These are phyloP conservation scores for Petrocephalus zakoni DNA, from an alignment of 2,113 vertebrate species.

Conservation along the genomic window DNA sequence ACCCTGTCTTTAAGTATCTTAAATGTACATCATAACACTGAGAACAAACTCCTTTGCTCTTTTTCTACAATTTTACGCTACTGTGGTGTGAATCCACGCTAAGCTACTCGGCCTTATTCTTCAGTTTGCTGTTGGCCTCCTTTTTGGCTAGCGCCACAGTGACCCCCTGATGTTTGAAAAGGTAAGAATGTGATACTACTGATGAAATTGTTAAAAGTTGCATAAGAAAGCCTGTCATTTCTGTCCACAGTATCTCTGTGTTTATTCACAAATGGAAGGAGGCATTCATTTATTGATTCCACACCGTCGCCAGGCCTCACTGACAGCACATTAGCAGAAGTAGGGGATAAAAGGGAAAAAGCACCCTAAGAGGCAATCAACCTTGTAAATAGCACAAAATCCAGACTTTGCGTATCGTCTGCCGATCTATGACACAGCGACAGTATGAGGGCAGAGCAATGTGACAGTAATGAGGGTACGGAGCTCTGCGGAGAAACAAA, in stretches of 20 bases:
- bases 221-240: not conserved
- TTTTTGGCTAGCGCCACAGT: not conserved
- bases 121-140: not conserved
- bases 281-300: not conserved
- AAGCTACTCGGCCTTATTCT: not conserved
- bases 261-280: not conserved
- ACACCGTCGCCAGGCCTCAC: not conserved
- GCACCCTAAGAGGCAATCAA: not conserved
- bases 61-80: not conserved
- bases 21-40: not conserved
- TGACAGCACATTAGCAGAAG: not conserved
- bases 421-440: not conserved
- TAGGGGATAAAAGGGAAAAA: not conserved
- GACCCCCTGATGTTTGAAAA: not conserved
- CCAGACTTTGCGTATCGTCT: not conserved
- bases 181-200: not conserved
- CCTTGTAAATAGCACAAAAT: not conserved
- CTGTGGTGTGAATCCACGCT: not conserved
- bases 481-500: not conserved
- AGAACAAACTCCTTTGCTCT: not conserved
- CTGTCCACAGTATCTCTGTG: not conserved
- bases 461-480: not conserved
- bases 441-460: not conserved
- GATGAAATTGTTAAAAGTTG: not conserved
- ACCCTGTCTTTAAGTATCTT: not conserved